Evolutionary conservation across 2,888 invertebrate genomes (phyloP), one percentile per base, ranked within the genome.

Genomic region (Corbicula japonica): DNA sequence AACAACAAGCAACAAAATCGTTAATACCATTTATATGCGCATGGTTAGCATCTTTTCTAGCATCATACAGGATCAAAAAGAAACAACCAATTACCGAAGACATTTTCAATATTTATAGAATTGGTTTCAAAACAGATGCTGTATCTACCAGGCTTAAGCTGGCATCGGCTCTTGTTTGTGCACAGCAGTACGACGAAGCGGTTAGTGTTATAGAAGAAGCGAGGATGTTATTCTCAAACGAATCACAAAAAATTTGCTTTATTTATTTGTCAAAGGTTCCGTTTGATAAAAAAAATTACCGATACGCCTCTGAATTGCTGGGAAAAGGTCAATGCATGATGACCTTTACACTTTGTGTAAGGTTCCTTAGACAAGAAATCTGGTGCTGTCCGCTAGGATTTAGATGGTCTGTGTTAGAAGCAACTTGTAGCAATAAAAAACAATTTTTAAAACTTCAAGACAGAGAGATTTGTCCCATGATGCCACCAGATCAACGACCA

Each of bases 341-440:
- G 5, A 21, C 50, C 4, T 50, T 23, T 50, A 15, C 50, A 10
- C 4, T 15, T 10, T 50, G 50, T 50, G 50, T 50, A 6, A n/a
- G 28, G 15, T 50, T 21, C 26, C 23, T 5, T 10, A 50, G 15
- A 23, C 8, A 50, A 23, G 50, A 50, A 10, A 50, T 21, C 15
- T 50, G 50, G 50, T 50, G 50, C 28, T 50, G 50, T 21, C 50
- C 50, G 12, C 4, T 23, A 50, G 50, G 50, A 3, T 15, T 50
- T 10, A 21, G 50, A 50, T 26, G 26, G 26, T 50, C 50, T 21
- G 15, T 50, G n/a, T n/a, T n/a, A n/a, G n/a, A n/a, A n/a, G n/a
- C n/a, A n/a, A n/a, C n/a, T n/a, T n/a, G n/a, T n/a, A n/a, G n/a
- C n/a, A n/a, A n/a, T n/a, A n/a, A n/a, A n/a, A n/a, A n/a, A n/a